These are phyloP conservation scores for Leucosticte australis DNA, from an alignment of 2,113 vertebrate species.

Conservation along the genomic window DNA sequence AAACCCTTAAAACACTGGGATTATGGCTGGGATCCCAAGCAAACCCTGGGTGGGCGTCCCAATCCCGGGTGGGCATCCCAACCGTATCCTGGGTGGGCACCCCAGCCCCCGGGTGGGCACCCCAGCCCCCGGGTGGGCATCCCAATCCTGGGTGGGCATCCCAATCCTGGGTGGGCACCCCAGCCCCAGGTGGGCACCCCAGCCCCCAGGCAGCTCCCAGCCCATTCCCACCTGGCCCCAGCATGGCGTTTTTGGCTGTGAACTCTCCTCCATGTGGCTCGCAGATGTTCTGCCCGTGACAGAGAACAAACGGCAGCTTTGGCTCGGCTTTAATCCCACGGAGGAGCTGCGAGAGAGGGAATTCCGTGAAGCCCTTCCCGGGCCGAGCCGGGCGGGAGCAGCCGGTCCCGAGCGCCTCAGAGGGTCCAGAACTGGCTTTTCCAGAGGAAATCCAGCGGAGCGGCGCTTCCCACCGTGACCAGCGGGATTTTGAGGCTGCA, in stretches of 20 bases:
- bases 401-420: rapidly evolving
- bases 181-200: not conserved
- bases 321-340: not conserved
- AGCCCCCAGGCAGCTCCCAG: not conserved
- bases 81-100: not conserved
- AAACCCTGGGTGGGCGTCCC: too few relatives aligned
- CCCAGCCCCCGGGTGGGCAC: rapidly evolving
- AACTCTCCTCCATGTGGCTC: not conserved
- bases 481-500: rapidly evolving
- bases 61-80: not conserved
- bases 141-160: too few relatives aligned
- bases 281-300: not conserved
- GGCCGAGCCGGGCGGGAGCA: not conserved
- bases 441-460: not conserved
- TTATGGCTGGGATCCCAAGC: not conserved
- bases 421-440: not conserved
- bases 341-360: not conserved
- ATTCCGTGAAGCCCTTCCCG: not conserved
- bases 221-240: not conserved
- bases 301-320: not conserved
- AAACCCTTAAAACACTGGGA: rapidly evolving
- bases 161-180: too few relatives aligned
- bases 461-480: not conserved
- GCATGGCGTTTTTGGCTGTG: not conserved
- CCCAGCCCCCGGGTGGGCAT: too few relatives aligned